phyloP scores from a whole-genome alignment of 2,888 invertebrate genomes.

The Lutraria lutraria region DNA sequence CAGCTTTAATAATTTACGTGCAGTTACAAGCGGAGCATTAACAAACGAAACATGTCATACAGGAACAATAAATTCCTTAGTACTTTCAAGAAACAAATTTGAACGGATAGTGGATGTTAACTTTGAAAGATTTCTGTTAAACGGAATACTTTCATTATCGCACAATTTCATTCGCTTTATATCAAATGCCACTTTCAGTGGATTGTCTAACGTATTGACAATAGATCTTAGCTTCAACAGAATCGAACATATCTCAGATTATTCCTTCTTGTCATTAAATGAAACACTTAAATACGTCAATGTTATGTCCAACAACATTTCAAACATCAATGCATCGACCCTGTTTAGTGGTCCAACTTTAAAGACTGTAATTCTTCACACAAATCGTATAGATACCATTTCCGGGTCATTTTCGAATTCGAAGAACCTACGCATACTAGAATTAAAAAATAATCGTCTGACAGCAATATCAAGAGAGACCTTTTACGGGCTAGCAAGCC shows the following conservation, averaged over 20 bases:
- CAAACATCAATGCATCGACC: neutral
- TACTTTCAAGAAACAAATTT: conserved; percentile 24
- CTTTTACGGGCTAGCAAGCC: neutral
- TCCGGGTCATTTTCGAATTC: neutral
- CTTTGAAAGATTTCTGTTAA: conserved; percentile 24
- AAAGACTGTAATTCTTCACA: neutral
- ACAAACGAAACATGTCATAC: neutral
- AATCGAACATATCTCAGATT: neutral
- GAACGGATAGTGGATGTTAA: conserved; percentile 3
- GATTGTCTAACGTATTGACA: conserved; percentile 18
- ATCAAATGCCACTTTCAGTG: conserved; percentile 12
- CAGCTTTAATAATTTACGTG: conserved; percentile 10
- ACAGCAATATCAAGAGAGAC: conserved; percentile 16
- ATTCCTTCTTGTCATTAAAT: conserved; percentile 19
- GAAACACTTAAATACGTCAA: conserved; percentile 26
- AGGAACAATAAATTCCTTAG: conserved; percentile 24
- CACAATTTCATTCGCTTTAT: conserved; percentile 20
- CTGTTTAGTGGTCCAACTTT: conserved; percentile 7
- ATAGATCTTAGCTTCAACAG: neutral
- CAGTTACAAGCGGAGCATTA: neutral
- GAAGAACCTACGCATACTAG: neutral
- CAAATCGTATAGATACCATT: conserved; percentile 12
- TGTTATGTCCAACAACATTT: conserved; percentile 4
- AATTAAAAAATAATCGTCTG: conserved; percentile 33
- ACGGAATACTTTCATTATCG: conserved; percentile 24